phyloP scores from a whole-genome alignment of 2,888 invertebrate genomes.

The Amitus sp. region DNA sequence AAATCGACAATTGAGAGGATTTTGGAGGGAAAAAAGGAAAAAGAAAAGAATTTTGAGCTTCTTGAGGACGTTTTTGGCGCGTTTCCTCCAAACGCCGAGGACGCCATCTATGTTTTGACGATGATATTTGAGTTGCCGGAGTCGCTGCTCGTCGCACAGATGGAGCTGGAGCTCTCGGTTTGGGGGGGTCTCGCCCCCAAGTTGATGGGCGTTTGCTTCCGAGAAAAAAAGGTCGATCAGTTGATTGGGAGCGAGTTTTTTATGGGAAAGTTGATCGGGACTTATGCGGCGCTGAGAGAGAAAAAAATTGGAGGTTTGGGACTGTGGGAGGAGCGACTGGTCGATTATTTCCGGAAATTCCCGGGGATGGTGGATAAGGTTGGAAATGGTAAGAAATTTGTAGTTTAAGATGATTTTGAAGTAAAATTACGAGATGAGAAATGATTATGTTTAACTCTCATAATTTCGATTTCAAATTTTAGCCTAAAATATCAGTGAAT shows the following conservation, averaged over 20 bases:
- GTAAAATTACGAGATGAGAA: no score
- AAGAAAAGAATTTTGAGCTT: background rate
- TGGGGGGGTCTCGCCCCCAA: slow-evolving; percentile 70
- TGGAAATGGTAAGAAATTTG: no score
- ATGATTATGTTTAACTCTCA: no score
- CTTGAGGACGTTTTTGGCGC: slow-evolving; percentile 32
- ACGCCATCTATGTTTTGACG: slow-evolving; percentile 66
- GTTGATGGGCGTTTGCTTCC: slow-evolving; percentile 69
- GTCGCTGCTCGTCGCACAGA: slow-evolving; percentile 63
- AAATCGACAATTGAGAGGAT: slow-evolving; percentile 66
- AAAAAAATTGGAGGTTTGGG: slow-evolving; percentile 14
- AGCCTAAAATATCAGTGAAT: no score
- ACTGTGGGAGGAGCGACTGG: background rate
- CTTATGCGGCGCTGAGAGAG: slow-evolving; percentile 46
- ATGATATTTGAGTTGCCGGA: slow-evolving; percentile 62
- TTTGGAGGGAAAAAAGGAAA: slow-evolving; percentile 61
- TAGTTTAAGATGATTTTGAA: no score
- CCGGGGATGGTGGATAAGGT: background rate
- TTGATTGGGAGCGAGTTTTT: slow-evolving; percentile 41
- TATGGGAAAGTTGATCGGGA: slow-evolving; percentile 43
- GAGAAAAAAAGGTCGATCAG: slow-evolving; percentile 41
- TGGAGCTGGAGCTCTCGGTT: slow-evolving; percentile 66
- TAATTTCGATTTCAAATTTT: no score
- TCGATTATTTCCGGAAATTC: background rate
- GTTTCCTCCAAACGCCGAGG: slow-evolving; percentile 46